A percentile compares a stretch with the other conserved stretches of the same genome.
Evolutionary conservation across 2,888 invertebrate species (phyloP).

Genomic region (Chloromyia formosa): DNA sequence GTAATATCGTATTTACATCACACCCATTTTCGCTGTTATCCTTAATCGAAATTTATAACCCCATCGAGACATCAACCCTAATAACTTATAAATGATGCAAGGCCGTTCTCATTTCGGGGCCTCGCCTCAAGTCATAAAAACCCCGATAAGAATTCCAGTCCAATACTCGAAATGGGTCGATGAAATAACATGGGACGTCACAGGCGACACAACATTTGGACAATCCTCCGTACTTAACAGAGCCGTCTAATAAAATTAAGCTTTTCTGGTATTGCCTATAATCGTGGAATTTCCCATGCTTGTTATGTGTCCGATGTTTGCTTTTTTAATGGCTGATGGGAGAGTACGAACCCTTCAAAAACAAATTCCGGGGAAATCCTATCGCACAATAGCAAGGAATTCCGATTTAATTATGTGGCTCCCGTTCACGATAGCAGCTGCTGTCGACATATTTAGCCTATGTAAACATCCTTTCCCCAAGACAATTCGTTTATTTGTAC

Average conservation of each 20-base stretch:
- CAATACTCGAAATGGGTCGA: no score
- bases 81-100: conserved; percentile 38
- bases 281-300: background rate
- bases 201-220: background rate
- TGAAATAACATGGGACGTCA: background rate
- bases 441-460: conserved; percentile 5
- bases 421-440: background rate
- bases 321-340: conserved; percentile 1
- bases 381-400: conserved; percentile 21
- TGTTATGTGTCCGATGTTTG: background rate
- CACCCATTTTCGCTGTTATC: conserved; percentile 26
- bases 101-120: background rate
- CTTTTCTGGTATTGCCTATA: background rate
- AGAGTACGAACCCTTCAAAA: conserved; percentile 15
- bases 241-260: conserved; percentile 24
- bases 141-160: conserved; percentile 3
- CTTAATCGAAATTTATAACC: conserved; percentile 39
- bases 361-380: conserved; percentile 5
- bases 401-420: conserved; percentile 32
- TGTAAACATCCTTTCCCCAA: conserved; percentile 16
- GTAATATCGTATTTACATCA: conserved; percentile 2
- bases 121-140: conserved; percentile 36
- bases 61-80: conserved; percentile 30
- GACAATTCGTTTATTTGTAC: no score
- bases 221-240: conserved; percentile 9